These are phyloP conservation scores for Calycopis cecrops DNA, from an alignment of 1,140 invertebrate genomes.

Conservation along the genomic window DNA sequence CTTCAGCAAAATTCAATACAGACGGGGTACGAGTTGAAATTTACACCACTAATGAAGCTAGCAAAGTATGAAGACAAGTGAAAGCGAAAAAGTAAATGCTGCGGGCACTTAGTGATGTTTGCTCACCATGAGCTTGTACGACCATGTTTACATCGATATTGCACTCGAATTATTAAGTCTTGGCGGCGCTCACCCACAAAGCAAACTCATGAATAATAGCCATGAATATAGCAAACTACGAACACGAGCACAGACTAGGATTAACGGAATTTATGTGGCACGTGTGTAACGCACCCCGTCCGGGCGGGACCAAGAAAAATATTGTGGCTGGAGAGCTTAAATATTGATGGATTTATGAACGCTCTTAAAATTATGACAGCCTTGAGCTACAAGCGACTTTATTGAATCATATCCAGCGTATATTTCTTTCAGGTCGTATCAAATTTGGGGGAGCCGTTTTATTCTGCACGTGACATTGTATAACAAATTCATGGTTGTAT, in stretches of 20 bases:
- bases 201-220: constrained; percentile 66
- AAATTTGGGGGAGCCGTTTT: constrained; percentile 51
- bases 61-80: constrained; percentile 1
- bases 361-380: constrained; percentile 70
- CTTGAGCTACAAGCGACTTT: constrained; percentile 61
- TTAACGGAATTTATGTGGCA: constrained; percentile 70
- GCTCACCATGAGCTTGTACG: constrained; percentile 15
- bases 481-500: not conserved
- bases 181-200: constrained; percentile 59
- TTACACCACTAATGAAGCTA: not conserved
- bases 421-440: constrained; percentile 50
- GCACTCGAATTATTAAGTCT: constrained; percentile 64
- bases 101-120: constrained; percentile 19
- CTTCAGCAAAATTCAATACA: not conserved
- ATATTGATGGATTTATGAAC: constrained; percentile 72
- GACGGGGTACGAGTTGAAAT: not conserved
- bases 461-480: constrained; percentile 37
- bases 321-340: constrained; percentile 67
- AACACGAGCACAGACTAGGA: constrained; percentile 54
- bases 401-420: constrained; percentile 67
- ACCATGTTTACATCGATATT: constrained; percentile 48
- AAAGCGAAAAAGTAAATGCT: constrained; percentile 33
- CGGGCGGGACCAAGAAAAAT: constrained; percentile 60
- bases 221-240: constrained; percentile 58
- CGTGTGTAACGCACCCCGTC: constrained; percentile 64